Base-by-base conservation (phyloP, 1,140 invertebrate genomes). In the Rhizoglyphus robini region DNA sequence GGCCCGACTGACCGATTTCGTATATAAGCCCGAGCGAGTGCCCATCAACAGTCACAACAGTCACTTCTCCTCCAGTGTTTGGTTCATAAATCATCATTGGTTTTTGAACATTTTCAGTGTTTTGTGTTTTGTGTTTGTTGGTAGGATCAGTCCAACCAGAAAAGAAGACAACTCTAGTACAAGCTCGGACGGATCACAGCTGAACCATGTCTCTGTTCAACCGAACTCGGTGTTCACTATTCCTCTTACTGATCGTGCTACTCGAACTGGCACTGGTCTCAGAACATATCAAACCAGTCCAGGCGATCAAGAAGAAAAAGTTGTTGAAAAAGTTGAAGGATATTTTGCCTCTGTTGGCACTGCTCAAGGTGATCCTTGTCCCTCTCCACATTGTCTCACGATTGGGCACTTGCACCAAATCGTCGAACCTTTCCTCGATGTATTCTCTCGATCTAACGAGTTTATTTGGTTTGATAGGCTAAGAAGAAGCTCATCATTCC, bases 221-320 rank as follows among this genome's bases (percentile, higher is more conserved):
- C 36, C 36, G 36, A 11, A 41, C 8, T 18, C 36, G 36, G 36
- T 8, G 8, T 8, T 41, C 36, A n/a, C 4, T 65, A 48, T 65
- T 66, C 32, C 29, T 66, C 3, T 31, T 66, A 15, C 20, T 38
- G 4, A 47, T 66, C 15, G 32, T 66, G 15, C 36, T 66, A 25
- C 38, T 62, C 13, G 51, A 65, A 36, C 1, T 63, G 15, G 23
- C 27, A 25, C 20, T 66, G 15, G 15, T 66, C n/a, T 34, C 31
- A n/a, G n/a, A 46, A 13, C 36, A 65, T 5, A 31, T 63, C 38
- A 60, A 34, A 32, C 23, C 32, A 18, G 31, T 49, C 1, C 23
- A 62, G 5, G 65, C 65, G 11, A 34, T 25, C 13, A 63, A 48
- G 20, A 66, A 66, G 65, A 66, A 66, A 38, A 66, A 66, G 38